Percentiles rank a stretch among this genome's conserved stretches.
Evolutionary conservation across 2,113 vertebrate species (phyloP).

Genomic region (Mormyrus iriodes): DNA sequence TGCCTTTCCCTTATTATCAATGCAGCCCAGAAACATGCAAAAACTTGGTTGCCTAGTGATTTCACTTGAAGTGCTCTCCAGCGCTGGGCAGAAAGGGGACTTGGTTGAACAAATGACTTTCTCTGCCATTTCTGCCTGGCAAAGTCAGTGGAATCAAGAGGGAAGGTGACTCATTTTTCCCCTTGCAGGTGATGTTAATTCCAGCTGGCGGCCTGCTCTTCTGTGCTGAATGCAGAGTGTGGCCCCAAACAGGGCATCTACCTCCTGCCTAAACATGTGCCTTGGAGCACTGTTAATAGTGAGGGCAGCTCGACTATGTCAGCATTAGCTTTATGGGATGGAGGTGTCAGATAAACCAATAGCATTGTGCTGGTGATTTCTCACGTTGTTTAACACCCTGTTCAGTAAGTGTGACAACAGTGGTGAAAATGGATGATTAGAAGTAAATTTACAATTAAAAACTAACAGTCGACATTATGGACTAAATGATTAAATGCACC

Average conservation of each 20-base stretch:
- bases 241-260: slow-evolving; percentile 11
- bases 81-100: neutral
- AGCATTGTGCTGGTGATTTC: neutral
- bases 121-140: slow-evolving; percentile 24
- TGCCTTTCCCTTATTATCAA: slow-evolving; percentile 12
- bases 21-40: slow-evolving; percentile 6
- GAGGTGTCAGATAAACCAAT: neutral
- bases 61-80: neutral
- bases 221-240: slow-evolving; percentile 3
- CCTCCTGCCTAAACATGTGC: slow-evolving; percentile 1
- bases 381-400: neutral
- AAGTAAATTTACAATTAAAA: neutral
- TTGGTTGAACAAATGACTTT: slow-evolving; percentile 20
- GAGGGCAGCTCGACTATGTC: neutral
- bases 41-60: slow-evolving; percentile 1
- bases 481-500: neutral
- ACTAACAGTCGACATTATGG: neutral
- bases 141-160: slow-evolving; percentile 11
- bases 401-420: neutral
- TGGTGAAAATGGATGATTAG: neutral
- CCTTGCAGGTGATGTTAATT: slow-evolving; percentile 29
- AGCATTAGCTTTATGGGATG: neutral
- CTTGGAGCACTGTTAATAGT: neutral
- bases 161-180: slow-evolving; percentile 24
- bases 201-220: slow-evolving; percentile 21